Base-by-base conservation (phyloP, 1,140 invertebrate genomes). In the Hetaerina americana region DNA sequence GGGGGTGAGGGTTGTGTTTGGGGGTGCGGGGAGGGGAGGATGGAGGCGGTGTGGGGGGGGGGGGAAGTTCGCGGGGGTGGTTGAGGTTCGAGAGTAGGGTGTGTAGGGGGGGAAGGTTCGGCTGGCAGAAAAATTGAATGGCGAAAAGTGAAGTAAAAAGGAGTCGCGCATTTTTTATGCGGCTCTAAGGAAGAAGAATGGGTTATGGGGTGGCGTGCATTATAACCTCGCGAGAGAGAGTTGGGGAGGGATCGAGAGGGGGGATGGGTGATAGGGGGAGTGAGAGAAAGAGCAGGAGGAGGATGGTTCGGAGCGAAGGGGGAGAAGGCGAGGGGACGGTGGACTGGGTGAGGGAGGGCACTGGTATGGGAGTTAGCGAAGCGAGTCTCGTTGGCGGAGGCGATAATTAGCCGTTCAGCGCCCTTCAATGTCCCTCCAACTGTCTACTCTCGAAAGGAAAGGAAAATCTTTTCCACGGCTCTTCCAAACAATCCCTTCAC, bases 301-400 rank as follows among this genome's bases (percentile, higher is more conserved):
- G n/a, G n/a, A n/a, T n/a, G 10, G n/a, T 27, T 26, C 69, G 22
- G 72, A 26, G 29, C 24, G 5, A 69, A 49, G 27, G 67, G 10
- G 57, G 70, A 27, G 27, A 40, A 18, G n/a, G 28, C n/a, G 70
- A 25, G 70, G 70, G 29, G 26, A 24, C 24, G 27, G 69, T 26
- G 26, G 18, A 26, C 18, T 26, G 18, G 69, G 27, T 8, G 25
- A 26, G 15, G 75, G 75, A 77, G 75, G 77, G 77, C 79, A 79
- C 78, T 78, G 78, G 78, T 80, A 79, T 74, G 78, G 77, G 80
- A 80, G 81, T 82, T 79, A 80, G 79, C 81, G 78, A 81, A 81
- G 81, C 80, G 81, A 81, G 78, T 80, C 80, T 78, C 79, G 81
- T 81, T 82, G 80, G 81, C 82, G 81, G 80, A 80, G 79, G 78